phyloP scores from a whole-genome alignment of 2,888 invertebrate genomes.

The Drosophila setosimentum region DNA sequence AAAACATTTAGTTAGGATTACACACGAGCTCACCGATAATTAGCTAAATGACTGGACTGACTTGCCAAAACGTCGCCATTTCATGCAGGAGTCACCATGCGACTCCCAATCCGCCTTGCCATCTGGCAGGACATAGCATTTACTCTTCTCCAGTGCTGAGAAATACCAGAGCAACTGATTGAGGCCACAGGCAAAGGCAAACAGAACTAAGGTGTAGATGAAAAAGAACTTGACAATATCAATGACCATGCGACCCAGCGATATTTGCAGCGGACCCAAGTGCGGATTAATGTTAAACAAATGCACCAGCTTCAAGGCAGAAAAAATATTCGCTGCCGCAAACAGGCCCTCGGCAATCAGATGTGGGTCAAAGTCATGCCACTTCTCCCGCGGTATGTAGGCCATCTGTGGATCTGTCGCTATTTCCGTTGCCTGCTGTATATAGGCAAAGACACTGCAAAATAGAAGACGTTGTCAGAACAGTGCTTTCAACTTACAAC shows the following conservation, averaged over 20 bases:
- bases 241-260: slow-evolving; percentile 94
- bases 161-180: slow-evolving; percentile 98
- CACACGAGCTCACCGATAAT: slow-evolving; percentile 40
- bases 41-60: slow-evolving; percentile 85
- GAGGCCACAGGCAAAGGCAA: slow-evolving; percentile 96
- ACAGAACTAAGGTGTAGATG: slow-evolving; percentile 94
- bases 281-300: slow-evolving; percentile 97
- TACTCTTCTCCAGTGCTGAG: slow-evolving; percentile 92
- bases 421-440: slow-evolving; percentile 91
- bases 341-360: slow-evolving; percentile 96
- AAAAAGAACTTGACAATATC: slow-evolving; percentile 97
- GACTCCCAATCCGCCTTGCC: slow-evolving; percentile 92
- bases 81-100: slow-evolving; percentile 91
- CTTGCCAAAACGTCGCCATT: slow-evolving; percentile 95
- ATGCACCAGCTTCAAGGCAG: slow-evolving; percentile 95
- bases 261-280: slow-evolving; percentile 96
- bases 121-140: slow-evolving; percentile 90
- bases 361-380: slow-evolving; percentile 97
- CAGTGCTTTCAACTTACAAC: background rate
- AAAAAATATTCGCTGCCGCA: slow-evolving; percentile 97
- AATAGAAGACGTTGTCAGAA: background rate
- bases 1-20: background rate
- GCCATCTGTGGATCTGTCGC: slow-evolving; percentile 89
- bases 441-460: slow-evolving; percentile 89
- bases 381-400: slow-evolving; percentile 92